Base-by-base conservation (phyloP, 1,140 invertebrate genomes). In the Drosophila orosa region DNA sequence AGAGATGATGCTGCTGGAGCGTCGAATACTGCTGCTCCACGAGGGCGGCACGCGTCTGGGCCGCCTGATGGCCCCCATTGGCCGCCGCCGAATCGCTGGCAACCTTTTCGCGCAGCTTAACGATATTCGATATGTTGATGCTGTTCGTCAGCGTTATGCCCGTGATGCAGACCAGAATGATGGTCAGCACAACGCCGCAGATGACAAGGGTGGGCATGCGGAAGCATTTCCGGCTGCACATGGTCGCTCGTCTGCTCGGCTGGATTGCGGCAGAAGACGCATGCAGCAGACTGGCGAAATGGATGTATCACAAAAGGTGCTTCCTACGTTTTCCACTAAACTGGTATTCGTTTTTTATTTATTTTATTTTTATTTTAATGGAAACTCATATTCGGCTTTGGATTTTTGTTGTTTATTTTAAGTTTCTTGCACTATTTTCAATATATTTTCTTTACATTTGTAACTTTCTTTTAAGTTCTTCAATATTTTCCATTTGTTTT, bases 161-260 rank as follows among this genome's bases (percentile, higher is more conserved):
- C 74, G 91, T 92, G 19, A 92, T 92, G 86, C 84, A 92, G 78
- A 92, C 91, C 66, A 92, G 66, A n/a, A 92, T 78, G 19, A 92
- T 92, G 74, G 89, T 92, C 59, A 91, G 60, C 66, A 92, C 78
- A 50, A 92, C 90, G 65, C 89, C 89, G 73, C 90, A 84, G 75
- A 92, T 90, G 85, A 89, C 74, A 71, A 92, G 67, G 59, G 90
- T 91, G 72, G 89, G 91, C 83, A 92, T 91, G 74, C 87, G 91
- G 54, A 91, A 91, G 74, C 85, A 92, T 89, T 92, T 92, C 54
- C 71, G 62, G 74, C 78, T 91, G 87, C 90, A 91, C 90, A 91
- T 91, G 87, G 67, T 84, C 47, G 47, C 65, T 84, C 47, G 47
- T 48, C 83, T 50, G 33, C 56, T 68, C 29, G 24, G 5, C 9